Conservation (phyloP, 2,888 invertebrate species). For the Unio pictorum region DNA sequence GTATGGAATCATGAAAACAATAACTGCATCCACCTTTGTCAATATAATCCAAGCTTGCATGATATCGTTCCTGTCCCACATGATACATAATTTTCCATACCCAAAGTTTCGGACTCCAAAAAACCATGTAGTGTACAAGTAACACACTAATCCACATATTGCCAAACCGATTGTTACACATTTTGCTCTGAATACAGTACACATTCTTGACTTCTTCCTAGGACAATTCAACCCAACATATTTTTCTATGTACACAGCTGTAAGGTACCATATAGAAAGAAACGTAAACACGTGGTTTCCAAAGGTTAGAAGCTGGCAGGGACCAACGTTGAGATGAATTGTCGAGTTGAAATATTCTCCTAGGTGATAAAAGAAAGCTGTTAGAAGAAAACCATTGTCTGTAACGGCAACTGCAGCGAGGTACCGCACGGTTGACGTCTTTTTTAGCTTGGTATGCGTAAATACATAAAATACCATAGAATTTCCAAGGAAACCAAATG, state of each 20-base stretch:
- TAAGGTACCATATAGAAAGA: slow-evolving; percentile 56
- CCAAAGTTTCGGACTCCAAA: slow-evolving; percentile 26
- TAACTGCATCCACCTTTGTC: slow-evolving; percentile 46
- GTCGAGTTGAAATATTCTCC: slow-evolving; percentile 23
- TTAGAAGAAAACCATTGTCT: slow-evolving; percentile 82
- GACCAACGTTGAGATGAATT: slow-evolving; percentile 71
- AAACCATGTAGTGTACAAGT: slow-evolving; percentile 60
- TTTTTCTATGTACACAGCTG: slow-evolving; percentile 54
- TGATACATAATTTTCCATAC: neutral
- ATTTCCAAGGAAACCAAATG: slow-evolving; percentile 85
- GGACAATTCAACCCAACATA: slow-evolving; percentile 58
- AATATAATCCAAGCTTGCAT: slow-evolving; percentile 31
- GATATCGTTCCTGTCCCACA: slow-evolving; percentile 6
- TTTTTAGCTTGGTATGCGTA: slow-evolving; percentile 80
- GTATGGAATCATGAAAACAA: slow-evolving; percentile 52
- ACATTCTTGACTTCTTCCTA: slow-evolving; percentile 51
- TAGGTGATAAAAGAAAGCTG: slow-evolving; percentile 73
- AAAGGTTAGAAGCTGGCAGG: slow-evolving; percentile 83
- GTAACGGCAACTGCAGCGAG: slow-evolving; percentile 83
- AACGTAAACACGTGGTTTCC: slow-evolving; percentile 72
- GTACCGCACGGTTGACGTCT: slow-evolving; percentile 85
- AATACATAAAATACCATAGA: slow-evolving; percentile 83
- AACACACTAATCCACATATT: slow-evolving; percentile 49
- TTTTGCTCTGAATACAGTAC: slow-evolving; percentile 63
- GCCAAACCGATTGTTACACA: slow-evolving; percentile 57